phyloP scores from a whole-genome alignment of 2,797 vertebrate genomes.

The Borostomias antarcticus region DNA sequence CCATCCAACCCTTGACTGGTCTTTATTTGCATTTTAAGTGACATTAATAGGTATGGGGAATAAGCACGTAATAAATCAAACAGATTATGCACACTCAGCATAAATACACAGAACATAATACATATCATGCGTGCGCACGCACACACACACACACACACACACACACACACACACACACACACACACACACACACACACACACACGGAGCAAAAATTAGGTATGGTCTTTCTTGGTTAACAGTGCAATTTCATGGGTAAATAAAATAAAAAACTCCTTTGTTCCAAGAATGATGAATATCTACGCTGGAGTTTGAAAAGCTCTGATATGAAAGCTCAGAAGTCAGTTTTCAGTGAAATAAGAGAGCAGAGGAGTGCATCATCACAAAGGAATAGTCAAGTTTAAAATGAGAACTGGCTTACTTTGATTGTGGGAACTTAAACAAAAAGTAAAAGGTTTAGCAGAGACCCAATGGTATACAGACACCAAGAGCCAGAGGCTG shows the following conservation, averaged over 20 bases:
- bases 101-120: conserved; percentile 31
- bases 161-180: conserved; percentile 17
- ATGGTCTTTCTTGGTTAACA: background rate
- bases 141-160: conserved; percentile 11
- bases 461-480: conserved; percentile 16
- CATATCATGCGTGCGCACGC: background rate
- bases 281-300: conserved; percentile 23
- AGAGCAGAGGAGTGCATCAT: conserved; percentile 12
- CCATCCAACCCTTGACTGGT: conserved; percentile 60
- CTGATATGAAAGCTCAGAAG: conserved; percentile 11
- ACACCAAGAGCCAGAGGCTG: conserved; percentile 3
- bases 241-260: conserved; percentile 29
- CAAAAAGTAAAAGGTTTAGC: conserved; percentile 24
- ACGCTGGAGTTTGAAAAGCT: conserved; percentile 34
- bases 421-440: conserved; percentile 33
- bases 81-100: conserved; percentile 55
- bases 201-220: too few species aligned
- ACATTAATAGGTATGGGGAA: conserved; percentile 63
- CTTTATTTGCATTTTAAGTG: conserved; percentile 74
- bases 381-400: conserved; percentile 27
- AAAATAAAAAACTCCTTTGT: too few species aligned
- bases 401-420: conserved; percentile 8
- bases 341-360: conserved; percentile 30
- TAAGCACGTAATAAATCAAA: conserved; percentile 64
- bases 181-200: conserved; percentile 5